These are phyloP conservation scores for rabbit (Oryctolagus cuniculus) DNA, from an alignment of 2,113 vertebrate species.

Conservation along the genomic window DNA sequence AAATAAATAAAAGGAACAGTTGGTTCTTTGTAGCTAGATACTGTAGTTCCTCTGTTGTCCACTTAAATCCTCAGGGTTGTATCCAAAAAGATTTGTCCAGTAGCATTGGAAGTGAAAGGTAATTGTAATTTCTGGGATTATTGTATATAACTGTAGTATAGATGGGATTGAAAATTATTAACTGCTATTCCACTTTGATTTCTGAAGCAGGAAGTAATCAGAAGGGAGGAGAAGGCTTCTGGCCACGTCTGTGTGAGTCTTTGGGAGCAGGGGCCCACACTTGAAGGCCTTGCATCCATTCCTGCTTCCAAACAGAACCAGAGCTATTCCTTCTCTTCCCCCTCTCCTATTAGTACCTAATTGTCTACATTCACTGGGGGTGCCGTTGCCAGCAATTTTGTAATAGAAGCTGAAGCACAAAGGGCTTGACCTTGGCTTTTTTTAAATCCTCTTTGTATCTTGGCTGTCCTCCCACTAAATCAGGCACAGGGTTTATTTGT, in stretches of 20 bases:
- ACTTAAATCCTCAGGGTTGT: neutral
- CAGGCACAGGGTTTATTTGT: neutral
- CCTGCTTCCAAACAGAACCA: neutral
- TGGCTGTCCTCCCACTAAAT: neutral
- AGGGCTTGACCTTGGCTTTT: neutral
- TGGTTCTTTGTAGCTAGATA: neutral
- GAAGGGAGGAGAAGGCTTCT: neutral
- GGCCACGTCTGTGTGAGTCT: neutral
- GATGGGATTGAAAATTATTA: neutral
- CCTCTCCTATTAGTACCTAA: neutral
- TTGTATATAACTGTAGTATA: neutral
- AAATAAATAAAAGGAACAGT: neutral
- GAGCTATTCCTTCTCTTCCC: neutral
- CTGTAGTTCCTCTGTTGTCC: neutral
- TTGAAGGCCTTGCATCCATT: neutral
- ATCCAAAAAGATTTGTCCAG: neutral
- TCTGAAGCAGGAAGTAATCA: neutral
- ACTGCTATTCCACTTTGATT: neutral
- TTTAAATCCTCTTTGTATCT: neutral
- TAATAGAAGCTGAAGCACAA: slow-evolving; percentile 11
- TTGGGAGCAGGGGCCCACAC: neutral
- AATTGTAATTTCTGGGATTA: neutral
- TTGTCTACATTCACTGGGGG: neutral
- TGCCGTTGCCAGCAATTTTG: neutral
- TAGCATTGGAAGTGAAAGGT: neutral